Percentiles rank a stretch among this genome's conserved stretches.
Conservation (phyloP, 2,797 vertebrate species). For the Lagothrix lagotricha region DNA sequence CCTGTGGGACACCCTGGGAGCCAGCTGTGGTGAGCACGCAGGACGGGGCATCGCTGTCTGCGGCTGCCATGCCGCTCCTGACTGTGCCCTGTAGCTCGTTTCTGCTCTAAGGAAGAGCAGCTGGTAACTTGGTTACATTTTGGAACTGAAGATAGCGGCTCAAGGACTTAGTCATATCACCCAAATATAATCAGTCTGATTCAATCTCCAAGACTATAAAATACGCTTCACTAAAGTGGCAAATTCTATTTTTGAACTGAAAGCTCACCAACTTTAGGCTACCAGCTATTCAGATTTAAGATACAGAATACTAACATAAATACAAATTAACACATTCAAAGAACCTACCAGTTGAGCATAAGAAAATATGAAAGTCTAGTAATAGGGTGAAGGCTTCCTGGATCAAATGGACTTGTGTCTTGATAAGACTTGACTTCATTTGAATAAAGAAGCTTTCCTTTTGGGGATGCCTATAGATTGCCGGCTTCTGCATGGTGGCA, state of each 20-base stretch:
- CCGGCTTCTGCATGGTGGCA: background rate
- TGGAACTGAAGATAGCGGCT: background rate
- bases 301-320: background rate
- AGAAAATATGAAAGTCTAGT: background rate
- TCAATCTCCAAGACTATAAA: background rate
- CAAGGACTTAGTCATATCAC: background rate
- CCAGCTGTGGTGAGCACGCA: background rate
- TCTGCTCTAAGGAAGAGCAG: background rate
- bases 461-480: background rate
- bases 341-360: background rate
- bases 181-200: background rate
- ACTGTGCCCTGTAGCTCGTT: background rate
- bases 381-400: background rate
- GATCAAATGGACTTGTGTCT: background rate
- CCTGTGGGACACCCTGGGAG: background rate
- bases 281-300: background rate
- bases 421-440: background rate
- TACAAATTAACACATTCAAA: background rate
- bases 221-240: background rate
- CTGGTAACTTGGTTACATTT: background rate
- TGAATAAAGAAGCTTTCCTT: background rate
- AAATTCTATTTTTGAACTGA: background rate
- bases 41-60: background rate
- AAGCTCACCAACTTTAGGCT: background rate
- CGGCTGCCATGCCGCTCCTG: background rate